These are phyloP conservation scores for Poeciliopsis presidionis DNA, from an alignment of 2,797 vertebrate genomes.

Conservation along the genomic window DNA sequence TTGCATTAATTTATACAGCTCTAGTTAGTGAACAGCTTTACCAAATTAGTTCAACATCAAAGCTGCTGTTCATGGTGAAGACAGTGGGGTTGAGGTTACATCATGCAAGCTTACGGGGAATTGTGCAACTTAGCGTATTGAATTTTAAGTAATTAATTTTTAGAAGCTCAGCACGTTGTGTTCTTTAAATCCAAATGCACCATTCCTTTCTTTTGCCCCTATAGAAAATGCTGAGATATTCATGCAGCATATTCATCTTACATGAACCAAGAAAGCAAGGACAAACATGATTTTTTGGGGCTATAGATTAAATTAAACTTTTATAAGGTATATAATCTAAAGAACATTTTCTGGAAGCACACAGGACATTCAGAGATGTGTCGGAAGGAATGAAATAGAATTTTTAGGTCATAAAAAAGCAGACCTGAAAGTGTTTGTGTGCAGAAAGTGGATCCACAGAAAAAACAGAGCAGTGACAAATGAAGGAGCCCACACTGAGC, in stretches of 20 bases:
- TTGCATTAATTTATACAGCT: background rate
- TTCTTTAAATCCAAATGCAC: background rate
- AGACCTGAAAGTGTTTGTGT: background rate
- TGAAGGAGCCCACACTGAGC: slow-evolving; percentile 30
- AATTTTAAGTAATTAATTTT: slow-evolving; percentile 18
- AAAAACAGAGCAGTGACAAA: slow-evolving; percentile 43
- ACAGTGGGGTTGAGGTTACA: background rate
- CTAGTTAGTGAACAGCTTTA: background rate
- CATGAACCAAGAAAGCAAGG: slow-evolving; percentile 26
- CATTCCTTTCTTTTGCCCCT: background rate
- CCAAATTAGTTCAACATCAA: slow-evolving; percentile 7
- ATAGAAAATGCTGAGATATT: slow-evolving; percentile 6
- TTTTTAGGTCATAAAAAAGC: background rate
- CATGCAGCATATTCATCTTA: slow-evolving; percentile 1
- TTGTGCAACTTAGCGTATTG: slow-evolving; percentile 19
- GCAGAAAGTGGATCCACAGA: slow-evolving; percentile 13
- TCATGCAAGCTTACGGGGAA: background rate
- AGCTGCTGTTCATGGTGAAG: slow-evolving; percentile 5
- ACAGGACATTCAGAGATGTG: slow-evolving; percentile 25
- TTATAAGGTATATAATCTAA: slow-evolving; percentile 33
- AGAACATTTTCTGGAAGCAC: slow-evolving; percentile 10
- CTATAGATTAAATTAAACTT: slow-evolving; percentile 18
- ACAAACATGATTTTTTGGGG: slow-evolving; percentile 14
- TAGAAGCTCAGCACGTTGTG: slow-evolving; percentile 3
- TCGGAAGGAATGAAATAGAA: slow-evolving; percentile 24